Base-by-base conservation (phyloP, 2,797 vertebrate species). In the Allobates femoralis region DNA sequence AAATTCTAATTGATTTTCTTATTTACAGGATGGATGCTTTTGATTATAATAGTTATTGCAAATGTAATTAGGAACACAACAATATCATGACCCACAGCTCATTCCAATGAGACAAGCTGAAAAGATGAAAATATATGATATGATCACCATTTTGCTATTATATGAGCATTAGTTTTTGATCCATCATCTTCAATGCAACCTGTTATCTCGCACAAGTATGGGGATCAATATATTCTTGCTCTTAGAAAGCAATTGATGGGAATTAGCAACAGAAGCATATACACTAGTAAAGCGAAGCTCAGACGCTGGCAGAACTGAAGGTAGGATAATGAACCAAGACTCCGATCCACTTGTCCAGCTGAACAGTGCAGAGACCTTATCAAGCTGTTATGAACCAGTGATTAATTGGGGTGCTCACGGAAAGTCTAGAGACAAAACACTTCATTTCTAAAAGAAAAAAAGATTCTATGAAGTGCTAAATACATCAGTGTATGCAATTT, bases 321-420 rank as follows among this genome's bases (percentile, higher is more conserved):
- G 51, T 7, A 79, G 81, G 69, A 86, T 76, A 86, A 81, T 53
- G 85, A 86, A 60, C 32, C 56, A 30, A 86, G 37, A 41, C 62
- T 55, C 41, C 34, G 28, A 86, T 64, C 56, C 79, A 75, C 79
- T 81, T 53, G 67, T 86, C 53, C 67, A 81, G 85, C 64, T 81
- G 56, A 75, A 79, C 34, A 56, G 55, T 62, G 67, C 69, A 62
- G 10, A 34, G 32, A 50, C 77, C 77, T 60, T 81, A 62, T 81
- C 79, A 81, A 50, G 71, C 46, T 64, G 77, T 64, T 69, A 79
- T 55, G 69, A 85, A 46, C 64, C 51, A 80, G 37, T 66, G 55
- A 81, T 86, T 81, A 74, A 81, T 51, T 55, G 37, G 55, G 84
- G 78, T 34, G 55, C 56, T 81, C 16, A 28, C 60, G 3, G 21